These are phyloP conservation scores for Lasioglossum calceatum DNA, from an alignment of 2,888 invertebrate species.

Conservation along the genomic window DNA sequence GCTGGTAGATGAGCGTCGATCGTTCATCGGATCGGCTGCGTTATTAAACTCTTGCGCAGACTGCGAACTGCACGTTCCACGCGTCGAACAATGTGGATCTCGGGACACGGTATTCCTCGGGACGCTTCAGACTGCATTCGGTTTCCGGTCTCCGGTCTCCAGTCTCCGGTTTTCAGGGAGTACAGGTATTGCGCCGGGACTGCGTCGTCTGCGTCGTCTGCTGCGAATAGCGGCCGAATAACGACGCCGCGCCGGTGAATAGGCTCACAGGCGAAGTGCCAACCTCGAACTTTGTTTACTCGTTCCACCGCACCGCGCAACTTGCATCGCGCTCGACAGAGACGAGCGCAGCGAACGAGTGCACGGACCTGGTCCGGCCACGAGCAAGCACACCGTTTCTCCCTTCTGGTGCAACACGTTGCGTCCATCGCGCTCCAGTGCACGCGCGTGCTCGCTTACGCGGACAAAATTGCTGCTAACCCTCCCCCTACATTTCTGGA, in stretches of 20 bases:
- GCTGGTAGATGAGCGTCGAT: neutral
- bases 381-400: neutral
- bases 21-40: constrained; percentile 1
- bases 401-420: constrained; percentile 45
- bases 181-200: neutral
- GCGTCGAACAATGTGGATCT: constrained; percentile 24
- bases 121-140: constrained; percentile 45
- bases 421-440: constrained; percentile 24
- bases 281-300: constrained; percentile 70
- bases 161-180: constrained; percentile 17
- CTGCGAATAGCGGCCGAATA: neutral
- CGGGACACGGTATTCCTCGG: constrained; percentile 24
- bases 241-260: constrained; percentile 49
- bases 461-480: neutral
- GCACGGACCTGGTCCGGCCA: constrained; percentile 11
- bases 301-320: constrained; percentile 44
- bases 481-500: neutral
- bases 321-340: constrained; percentile 41
- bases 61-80: neutral
- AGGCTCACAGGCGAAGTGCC: constrained; percentile 60
- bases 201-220: neutral
- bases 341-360: constrained; percentile 16
- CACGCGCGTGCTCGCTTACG: neutral
- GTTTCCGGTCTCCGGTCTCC: constrained; percentile 34
- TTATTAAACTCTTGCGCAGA: constrained; percentile 19